Evolutionary conservation across 2,113 vertebrate genomes (phyloP).

Genomic region (Zosterops borbonicus): DNA sequence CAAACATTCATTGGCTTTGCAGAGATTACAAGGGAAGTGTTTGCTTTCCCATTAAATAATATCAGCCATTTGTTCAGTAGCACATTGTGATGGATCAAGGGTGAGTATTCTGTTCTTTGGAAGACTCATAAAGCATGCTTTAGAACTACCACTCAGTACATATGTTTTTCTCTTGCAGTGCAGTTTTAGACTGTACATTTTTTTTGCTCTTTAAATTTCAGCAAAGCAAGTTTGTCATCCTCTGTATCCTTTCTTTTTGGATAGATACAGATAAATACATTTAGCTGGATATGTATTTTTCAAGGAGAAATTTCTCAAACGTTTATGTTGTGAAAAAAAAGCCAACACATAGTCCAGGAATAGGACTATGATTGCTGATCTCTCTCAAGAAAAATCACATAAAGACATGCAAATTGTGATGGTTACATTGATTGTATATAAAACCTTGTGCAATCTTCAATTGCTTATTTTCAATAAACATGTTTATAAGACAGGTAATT

Average conservation of each 20-base stretch:
- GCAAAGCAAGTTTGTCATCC: rapidly evolving
- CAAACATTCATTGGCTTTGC: rapidly evolving
- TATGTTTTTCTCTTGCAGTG: not conserved
- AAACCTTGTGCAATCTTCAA: not conserved
- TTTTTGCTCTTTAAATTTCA: not conserved
- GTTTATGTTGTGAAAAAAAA: not conserved
- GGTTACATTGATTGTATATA: not conserved
- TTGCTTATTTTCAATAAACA: not conserved
- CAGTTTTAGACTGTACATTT: not conserved
- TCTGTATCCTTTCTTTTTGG: not conserved
- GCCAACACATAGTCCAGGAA: not conserved
- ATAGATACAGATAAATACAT: not conserved
- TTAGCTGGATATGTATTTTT: not conserved
- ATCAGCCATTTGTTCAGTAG: not conserved
- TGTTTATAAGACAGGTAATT: not conserved
- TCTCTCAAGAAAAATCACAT: not conserved
- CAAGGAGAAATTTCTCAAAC: not conserved
- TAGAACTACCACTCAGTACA: not conserved
- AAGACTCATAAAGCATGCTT: not conserved
- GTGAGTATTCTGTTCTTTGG: not conserved
- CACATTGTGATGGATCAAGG: not conserved
- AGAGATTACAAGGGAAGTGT: not conserved
- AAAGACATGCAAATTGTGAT: not conserved
- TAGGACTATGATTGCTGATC: not conserved
- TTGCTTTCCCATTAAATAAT: not conserved